phyloP scores from a whole-genome alignment of 2,113 vertebrate genomes.

The Toxotes chatareus region DNA sequence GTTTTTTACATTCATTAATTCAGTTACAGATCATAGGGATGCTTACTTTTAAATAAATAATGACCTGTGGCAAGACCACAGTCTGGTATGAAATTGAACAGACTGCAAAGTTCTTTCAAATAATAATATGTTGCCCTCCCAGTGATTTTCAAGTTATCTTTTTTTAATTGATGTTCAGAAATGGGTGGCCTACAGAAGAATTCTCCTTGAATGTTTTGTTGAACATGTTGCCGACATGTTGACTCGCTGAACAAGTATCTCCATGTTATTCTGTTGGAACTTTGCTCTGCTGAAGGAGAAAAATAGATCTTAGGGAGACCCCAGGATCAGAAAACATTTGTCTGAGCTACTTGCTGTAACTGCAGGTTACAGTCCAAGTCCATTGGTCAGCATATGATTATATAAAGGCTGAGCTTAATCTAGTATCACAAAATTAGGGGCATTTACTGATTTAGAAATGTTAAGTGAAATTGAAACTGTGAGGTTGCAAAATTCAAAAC shows the following conservation, averaged over 20 bases:
- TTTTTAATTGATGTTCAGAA: conserved; percentile 28
- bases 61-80: conserved; percentile 41
- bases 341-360: not conserved
- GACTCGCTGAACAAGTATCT: not conserved
- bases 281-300: not conserved
- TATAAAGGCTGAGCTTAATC: not conserved
- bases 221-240: not conserved
- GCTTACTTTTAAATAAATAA: conserved; percentile 59
- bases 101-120: conserved; percentile 46
- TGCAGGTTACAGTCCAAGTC: not conserved
- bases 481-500: not conserved
- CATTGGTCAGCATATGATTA: not conserved
- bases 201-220: not conserved
- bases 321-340: not conserved
- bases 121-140: conserved; percentile 40
- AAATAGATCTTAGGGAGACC: not conserved
- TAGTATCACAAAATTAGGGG: not conserved
- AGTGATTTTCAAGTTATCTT: conserved; percentile 15
- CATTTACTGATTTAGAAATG: not conserved
- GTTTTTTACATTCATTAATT: conserved; percentile 49
- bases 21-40: conserved; percentile 43
- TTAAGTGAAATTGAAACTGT: not conserved
- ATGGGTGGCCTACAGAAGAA: not conserved
- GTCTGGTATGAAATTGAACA: conserved; percentile 29
- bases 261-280: not conserved